Percentiles rank a stretch among this genome's conserved stretches.
Evolutionary conservation across 2,888 invertebrate species (phyloP).

Genomic region (Hypomecis atomaria): DNA sequence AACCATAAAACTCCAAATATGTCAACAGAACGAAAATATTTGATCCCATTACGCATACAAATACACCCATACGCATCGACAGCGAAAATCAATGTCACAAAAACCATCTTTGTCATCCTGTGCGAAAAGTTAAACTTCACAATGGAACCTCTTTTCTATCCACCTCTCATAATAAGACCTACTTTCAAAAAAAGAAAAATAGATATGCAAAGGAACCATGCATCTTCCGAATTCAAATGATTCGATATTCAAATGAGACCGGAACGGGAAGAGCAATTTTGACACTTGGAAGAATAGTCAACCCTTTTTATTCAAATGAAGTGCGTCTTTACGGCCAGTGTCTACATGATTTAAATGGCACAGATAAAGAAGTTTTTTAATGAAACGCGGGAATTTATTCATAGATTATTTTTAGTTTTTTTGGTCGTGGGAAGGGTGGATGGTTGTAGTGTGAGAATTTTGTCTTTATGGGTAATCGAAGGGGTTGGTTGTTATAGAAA

Average conservation of each 20-base stretch:
- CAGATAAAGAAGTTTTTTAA: conserved; percentile 68
- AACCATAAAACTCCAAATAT: conserved; percentile 70
- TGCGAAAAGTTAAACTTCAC: conserved; percentile 65
- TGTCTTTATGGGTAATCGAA: conserved; percentile 72
- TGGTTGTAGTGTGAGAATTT: conserved; percentile 50
- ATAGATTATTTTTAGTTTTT: conserved; percentile 57
- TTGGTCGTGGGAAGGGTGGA: conserved; percentile 62
- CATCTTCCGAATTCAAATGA: conserved; percentile 57
- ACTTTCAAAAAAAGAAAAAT: conserved; percentile 50
- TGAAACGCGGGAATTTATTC: conserved; percentile 71
- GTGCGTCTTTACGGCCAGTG: conserved; percentile 70
- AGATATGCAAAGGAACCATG: conserved; percentile 76
- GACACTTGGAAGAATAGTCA: conserved; percentile 81
- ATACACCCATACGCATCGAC: conserved; percentile 51
- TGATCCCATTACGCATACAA: conserved; percentile 79
- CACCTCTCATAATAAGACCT: conserved; percentile 31
- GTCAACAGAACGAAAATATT: conserved; percentile 80
- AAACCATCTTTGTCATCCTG: conserved; percentile 60
- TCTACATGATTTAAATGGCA: conserved; percentile 54
- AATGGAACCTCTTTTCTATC: conserved; percentile 28
- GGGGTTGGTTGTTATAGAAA: conserved; percentile 77
- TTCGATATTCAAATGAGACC: conserved; percentile 80
- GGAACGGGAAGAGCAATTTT: conserved; percentile 81
- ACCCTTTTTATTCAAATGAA: conserved; percentile 79
- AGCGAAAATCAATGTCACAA: conserved; percentile 65